Base-by-base conservation (phyloP, 1,140 invertebrate species). In the Hycleus cichorii region DNA sequence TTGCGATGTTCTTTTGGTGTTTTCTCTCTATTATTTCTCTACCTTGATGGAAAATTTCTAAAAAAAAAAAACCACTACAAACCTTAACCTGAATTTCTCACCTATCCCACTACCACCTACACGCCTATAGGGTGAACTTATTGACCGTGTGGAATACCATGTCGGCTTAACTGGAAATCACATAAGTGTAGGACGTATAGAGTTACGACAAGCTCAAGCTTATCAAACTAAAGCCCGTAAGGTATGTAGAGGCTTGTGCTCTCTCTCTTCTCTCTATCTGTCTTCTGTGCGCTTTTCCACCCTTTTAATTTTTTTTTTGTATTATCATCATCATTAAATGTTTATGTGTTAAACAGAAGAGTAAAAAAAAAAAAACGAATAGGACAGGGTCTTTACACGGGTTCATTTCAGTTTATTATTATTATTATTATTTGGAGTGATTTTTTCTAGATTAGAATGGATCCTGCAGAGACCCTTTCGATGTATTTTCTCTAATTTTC, bases 71-170 rank as follows among this genome's bases (percentile, higher is more conserved):
- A 12, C 12, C 12, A 18, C 18, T 3, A 32, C 32, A 1, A 18
- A 32, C 32, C 32, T 32, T 7, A 5, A 32, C 32, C 32, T 32
- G 4, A 32, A 32, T 32, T 32, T 7, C 32, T 32, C 7, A 32
- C 32, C 32, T 32, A 32, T 7, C 32, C 50, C 59, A 51, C 18
- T 18, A 50, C 51, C 57, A 63, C 57, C 57, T 56, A 45, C 47
- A 40, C 49, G 8, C 45, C 49, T 46, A 54, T 64, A 95, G 91
- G 91, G 91, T 71, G 91, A 95, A 78, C 86, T 94, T 82, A 84
- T 95, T 69, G 91, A 95, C 78, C 78, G 89, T 70, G 92, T 95
- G 75, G 92, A 95, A 79, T 89, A 90, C 78, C 90, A 94, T 77
- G 91, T 95, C 48, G 83, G 85, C 65, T 82, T 87, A 73, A 85